Conservation (phyloP, 2,113 vertebrate species). For the Azemiops feae region DNA sequence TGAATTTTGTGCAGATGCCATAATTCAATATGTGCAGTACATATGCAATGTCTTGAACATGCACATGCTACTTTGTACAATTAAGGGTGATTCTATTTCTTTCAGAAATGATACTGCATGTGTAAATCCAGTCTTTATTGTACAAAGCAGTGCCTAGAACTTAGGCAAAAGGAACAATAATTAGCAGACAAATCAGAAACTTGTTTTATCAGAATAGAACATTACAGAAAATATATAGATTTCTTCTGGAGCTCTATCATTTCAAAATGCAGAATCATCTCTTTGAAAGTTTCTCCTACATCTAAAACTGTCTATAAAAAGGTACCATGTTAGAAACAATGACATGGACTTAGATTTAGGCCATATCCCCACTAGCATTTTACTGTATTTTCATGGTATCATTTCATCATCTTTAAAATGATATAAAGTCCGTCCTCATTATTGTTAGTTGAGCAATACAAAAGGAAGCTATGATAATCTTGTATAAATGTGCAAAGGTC, state of each 20-base stretch:
- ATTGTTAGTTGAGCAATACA: neutral
- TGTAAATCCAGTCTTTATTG: neutral
- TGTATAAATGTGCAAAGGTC: neutral
- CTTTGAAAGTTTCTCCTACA: neutral
- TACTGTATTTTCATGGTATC: neutral
- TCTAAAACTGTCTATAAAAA: neutral
- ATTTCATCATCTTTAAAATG: neutral
- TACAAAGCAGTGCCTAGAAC: neutral
- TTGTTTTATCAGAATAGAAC: neutral
- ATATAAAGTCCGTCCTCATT: neutral
- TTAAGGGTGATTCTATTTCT: neutral
- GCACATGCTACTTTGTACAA: neutral
- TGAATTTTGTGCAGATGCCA: conserved; percentile 41
- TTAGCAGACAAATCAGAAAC: neutral
- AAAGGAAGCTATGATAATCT: neutral
- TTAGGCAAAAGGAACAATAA: neutral
- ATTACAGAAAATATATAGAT: neutral
- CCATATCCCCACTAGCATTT: neutral
- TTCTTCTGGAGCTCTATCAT: neutral
- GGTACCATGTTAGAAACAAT: neutral
- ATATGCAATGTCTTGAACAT: too few relatives aligned
- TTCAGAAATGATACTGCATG: neutral
- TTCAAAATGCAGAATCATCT: neutral
- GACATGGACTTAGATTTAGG: neutral
- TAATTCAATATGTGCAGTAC: neutral